Percentiles rank a stretch among this genome's conserved stretches.
phyloP scores from a whole-genome alignment of 2,888 invertebrate genomes.

The Papilio protenor region DNA sequence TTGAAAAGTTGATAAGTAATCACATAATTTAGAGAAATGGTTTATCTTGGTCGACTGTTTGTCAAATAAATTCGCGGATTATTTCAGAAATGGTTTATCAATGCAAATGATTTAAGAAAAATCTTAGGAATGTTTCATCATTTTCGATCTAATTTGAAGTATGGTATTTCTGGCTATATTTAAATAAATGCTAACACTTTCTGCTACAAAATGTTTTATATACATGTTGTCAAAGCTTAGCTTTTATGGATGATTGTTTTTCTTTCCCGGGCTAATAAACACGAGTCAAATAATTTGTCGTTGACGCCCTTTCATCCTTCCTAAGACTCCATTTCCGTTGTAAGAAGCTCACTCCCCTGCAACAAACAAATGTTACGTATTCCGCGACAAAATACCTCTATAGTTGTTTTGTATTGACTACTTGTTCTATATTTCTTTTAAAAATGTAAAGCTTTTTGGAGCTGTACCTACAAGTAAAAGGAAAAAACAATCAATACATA shows the following conservation, averaged over 20 bases:
- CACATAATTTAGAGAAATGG: slow-evolving; percentile 38
- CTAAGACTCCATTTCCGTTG: slow-evolving; percentile 57
- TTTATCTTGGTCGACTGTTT: slow-evolving; percentile 19
- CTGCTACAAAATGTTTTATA: too few relatives aligned
- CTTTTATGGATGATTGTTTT: background rate
- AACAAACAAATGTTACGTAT: slow-evolving; percentile 71
- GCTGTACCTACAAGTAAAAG: too few relatives aligned
- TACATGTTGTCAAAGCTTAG: background rate
- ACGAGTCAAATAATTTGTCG: slow-evolving; percentile 17
- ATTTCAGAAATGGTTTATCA: slow-evolving; percentile 23
- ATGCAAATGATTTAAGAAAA: slow-evolving; percentile 22
- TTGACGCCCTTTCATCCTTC: slow-evolving; percentile 43
- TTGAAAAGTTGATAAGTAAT: slow-evolving; percentile 37
- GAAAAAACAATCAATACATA: too few relatives aligned
- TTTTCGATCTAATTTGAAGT: background rate
- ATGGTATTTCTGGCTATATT: background rate
- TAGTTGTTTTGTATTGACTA: slow-evolving; percentile 45
- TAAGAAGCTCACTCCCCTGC: slow-evolving; percentile 54
- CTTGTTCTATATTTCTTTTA: background rate
- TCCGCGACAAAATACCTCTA: slow-evolving; percentile 65
- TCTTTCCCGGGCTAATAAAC: background rate
- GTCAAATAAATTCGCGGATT: slow-evolving; percentile 28
- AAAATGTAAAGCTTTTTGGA: too few relatives aligned
- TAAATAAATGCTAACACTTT: background rate
- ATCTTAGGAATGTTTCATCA: background rate